Evolutionary conservation across 2,888 invertebrate species (phyloP).

Genomic region (Erebia epiphron): DNA sequence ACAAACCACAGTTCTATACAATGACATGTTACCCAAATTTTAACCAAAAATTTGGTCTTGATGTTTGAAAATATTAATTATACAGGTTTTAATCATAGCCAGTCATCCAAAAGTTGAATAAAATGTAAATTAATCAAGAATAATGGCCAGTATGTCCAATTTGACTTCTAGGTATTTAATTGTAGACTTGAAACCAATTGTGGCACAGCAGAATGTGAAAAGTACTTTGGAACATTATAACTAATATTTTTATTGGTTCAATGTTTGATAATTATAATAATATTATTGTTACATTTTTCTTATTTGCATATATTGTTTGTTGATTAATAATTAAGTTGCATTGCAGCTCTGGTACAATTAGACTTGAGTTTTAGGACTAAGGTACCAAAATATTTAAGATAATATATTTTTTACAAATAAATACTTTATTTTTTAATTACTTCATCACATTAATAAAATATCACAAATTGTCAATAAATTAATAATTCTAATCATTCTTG

Average conservation of each 20-base stretch:
- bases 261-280: not conserved
- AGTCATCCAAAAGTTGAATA: not conserved
- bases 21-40: not conserved
- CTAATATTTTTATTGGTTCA: not conserved
- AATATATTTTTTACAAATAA: slow-evolving; percentile 37
- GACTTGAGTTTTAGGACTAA: slow-evolving; percentile 13
- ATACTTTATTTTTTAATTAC: slow-evolving; percentile 33
- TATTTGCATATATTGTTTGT: slow-evolving; percentile 12
- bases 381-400: slow-evolving; percentile 19
- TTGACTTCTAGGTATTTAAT: not conserved
- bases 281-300: slow-evolving; percentile 6
- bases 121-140: not conserved
- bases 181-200: not conserved
- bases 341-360: slow-evolving; percentile 23
- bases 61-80: not conserved
- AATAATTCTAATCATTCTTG: slow-evolving; percentile 28
- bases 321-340: not conserved
- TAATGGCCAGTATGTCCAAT: not conserved
- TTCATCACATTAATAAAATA: slow-evolving; percentile 19
- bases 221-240: not conserved
- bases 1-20: not conserved
- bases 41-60: not conserved
- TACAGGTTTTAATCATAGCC: not conserved
- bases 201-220: not conserved
- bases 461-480: slow-evolving; percentile 9